Evolutionary conservation across 2,113 vertebrate genomes (phyloP).

Genomic region (Saguinus imperator): DNA sequence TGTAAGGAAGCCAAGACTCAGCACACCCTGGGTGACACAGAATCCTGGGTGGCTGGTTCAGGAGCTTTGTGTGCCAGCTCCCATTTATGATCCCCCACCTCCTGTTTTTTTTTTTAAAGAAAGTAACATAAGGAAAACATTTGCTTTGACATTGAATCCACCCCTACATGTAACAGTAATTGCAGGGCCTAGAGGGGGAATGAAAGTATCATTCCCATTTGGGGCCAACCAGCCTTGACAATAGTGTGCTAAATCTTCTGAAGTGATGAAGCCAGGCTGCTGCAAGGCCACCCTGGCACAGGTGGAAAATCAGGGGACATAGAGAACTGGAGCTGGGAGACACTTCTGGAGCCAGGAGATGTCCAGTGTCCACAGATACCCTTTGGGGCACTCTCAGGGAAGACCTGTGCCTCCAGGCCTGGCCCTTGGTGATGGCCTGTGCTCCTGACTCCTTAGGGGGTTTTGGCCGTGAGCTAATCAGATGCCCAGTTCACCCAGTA

Average conservation of each 20-base stretch:
- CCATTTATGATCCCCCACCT: conserved; percentile 24
- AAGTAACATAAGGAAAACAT: conserved; percentile 79
- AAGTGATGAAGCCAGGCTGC: neutral
- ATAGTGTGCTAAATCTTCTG: neutral
- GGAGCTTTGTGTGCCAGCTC: conserved; percentile 54
- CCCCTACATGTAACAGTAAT: conserved; percentile 73
- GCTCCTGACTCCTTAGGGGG: neutral
- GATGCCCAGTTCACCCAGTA: neutral
- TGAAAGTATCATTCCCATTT: conserved; percentile 57
- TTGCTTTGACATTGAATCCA: conserved; percentile 72
- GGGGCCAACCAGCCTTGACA: conserved; percentile 58
- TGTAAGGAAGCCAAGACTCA: neutral
- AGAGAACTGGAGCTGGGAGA: fast-evolving
- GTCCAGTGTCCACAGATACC: fast-evolving
- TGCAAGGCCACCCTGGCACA: neutral
- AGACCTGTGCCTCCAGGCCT: neutral
- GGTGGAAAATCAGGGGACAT: neutral
- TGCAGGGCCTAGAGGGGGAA: conserved; percentile 44
- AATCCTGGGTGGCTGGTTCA: neutral
- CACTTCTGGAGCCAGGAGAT: neutral
- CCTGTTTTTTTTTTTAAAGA: conserved; percentile 40
- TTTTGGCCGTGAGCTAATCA: neutral
- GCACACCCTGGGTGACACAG: fast-evolving
- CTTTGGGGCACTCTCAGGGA: neutral
- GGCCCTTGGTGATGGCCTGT: too few relatives aligned